phyloP scores from a whole-genome alignment of 2,113 vertebrate species.

The Elaphurus davidianus region DNA sequence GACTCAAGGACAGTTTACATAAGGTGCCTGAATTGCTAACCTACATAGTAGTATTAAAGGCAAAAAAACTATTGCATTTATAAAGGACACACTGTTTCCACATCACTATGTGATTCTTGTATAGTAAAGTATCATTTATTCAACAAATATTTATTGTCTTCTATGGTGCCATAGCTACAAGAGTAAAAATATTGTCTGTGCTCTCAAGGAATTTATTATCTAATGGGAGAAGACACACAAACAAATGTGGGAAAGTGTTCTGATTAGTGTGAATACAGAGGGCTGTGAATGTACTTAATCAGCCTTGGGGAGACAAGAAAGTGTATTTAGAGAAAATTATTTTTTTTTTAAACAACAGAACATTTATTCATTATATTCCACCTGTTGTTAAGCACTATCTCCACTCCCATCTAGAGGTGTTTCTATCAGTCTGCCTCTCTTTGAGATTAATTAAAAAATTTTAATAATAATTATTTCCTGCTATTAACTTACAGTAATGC shows the following conservation, averaged over 20 bases:
- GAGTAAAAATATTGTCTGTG: neutral
- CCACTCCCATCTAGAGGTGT: neutral
- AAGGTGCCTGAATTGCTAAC: constrained; percentile 49
- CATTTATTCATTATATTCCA: neutral
- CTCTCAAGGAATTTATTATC: neutral
- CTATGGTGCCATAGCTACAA: neutral
- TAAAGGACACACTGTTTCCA: neutral
- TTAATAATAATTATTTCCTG: neutral
- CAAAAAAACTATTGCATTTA: neutral
- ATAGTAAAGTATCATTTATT: neutral
- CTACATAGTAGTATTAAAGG: constrained; percentile 19
- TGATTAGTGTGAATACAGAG: neutral
- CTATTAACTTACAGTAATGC: neutral
- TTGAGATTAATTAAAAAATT: neutral
- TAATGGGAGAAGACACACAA: neutral
- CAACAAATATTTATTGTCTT: neutral
- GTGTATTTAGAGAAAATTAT: neutral
- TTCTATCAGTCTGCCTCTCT: neutral
- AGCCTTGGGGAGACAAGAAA: neutral
- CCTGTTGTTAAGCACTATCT: neutral
- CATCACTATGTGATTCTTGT: neutral
- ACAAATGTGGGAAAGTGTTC: neutral
- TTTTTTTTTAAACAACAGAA: neutral
- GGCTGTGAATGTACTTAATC: neutral
- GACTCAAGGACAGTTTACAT: constrained; percentile 64